Conservation (phyloP, 2,113 vertebrate genomes). For the Malurus cyaneus region DNA sequence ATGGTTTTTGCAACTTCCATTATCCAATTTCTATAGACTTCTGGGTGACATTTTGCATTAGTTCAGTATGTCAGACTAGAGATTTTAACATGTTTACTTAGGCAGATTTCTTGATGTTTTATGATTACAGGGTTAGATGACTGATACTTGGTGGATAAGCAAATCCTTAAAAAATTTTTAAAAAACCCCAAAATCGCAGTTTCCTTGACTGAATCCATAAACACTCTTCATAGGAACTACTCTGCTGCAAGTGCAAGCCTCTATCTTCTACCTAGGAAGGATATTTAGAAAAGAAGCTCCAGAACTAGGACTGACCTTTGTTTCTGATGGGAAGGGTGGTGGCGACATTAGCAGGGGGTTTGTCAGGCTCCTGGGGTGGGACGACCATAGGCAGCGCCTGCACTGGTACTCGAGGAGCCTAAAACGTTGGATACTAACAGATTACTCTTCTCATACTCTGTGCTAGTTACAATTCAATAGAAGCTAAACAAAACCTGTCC, state of each 20-base stretch:
- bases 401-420: constrained; percentile 99
- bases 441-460: constrained; percentile 46
- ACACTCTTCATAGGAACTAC: constrained; percentile 1
- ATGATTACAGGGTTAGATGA: constrained; percentile 16
- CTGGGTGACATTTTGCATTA: not conserved
- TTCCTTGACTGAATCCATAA: constrained; percentile 21
- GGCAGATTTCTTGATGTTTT: constrained; percentile 31
- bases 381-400: constrained; percentile 99
- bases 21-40: not conserved
- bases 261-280: constrained; percentile 33
- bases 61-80: not conserved
- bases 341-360: constrained; percentile 91
- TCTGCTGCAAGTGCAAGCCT: not conserved
- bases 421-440: constrained; percentile 50
- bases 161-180: not conserved
- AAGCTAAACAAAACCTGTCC: constrained; percentile 24
- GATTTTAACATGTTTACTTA: not conserved
- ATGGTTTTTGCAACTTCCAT: not conserved
- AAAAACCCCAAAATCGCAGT: not conserved
- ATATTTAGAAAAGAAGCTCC: constrained; percentile 45
- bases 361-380: constrained; percentile 97
- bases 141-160: not conserved
- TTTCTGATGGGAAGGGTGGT: constrained; percentile 91
- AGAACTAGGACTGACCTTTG: constrained; percentile 86
- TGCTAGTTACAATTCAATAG: not conserved